A percentile compares a stretch with the other conserved stretches of the same genome.
These are phyloP conservation scores for Silurus glanis DNA, from an alignment of 2,113 vertebrate species.

Conservation along the genomic window DNA sequence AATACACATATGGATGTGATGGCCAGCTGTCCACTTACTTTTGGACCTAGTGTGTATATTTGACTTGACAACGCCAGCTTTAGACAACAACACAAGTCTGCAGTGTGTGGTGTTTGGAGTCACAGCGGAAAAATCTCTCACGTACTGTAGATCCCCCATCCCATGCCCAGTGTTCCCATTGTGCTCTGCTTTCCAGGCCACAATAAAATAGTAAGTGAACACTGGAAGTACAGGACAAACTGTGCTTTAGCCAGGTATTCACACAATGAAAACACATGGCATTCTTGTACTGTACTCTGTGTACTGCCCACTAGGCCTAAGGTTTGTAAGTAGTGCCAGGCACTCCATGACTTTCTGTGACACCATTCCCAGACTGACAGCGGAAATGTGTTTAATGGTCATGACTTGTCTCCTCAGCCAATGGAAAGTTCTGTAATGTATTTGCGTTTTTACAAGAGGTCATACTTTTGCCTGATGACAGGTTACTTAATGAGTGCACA, in stretches of 20 bases:
- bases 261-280: conserved; percentile 16
- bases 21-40: background rate
- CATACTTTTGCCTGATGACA: background rate
- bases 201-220: background rate
- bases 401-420: background rate
- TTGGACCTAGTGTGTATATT: background rate
- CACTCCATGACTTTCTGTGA: background rate
- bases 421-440: conserved; percentile 6
- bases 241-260: background rate
- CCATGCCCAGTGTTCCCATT: background rate
- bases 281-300: conserved; percentile 17
- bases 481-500: background rate
- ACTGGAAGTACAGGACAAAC: background rate
- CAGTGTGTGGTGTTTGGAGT: background rate
- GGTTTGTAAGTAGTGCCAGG: background rate
- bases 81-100: background rate
- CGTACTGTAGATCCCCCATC: too few relatives aligned
- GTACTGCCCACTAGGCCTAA: conserved; percentile 13
- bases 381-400: background rate
- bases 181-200: too few relatives aligned
- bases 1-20: background rate
- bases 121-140: background rate
- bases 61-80: background rate
- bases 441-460: background rate
- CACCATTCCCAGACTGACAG: background rate